These are phyloP conservation scores for Sinelater perroti DNA, from an alignment of 2,888 invertebrate species.

Conservation along the genomic window DNA sequence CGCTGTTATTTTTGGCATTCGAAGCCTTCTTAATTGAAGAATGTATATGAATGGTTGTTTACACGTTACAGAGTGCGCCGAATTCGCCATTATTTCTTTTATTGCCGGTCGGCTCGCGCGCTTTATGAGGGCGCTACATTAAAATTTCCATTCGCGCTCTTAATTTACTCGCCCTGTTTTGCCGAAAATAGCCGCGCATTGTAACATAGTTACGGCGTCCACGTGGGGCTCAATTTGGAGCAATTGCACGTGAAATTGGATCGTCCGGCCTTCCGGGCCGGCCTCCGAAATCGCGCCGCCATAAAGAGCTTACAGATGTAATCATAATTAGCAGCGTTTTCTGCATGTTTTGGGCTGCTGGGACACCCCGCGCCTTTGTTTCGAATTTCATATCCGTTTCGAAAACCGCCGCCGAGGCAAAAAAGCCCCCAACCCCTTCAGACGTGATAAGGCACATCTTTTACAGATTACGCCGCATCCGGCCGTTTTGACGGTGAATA, in stretches of 20 bases:
- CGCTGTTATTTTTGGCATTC: slow-evolving; percentile 43
- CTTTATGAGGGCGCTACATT: slow-evolving; percentile 27
- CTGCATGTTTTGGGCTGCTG: too few relatives aligned
- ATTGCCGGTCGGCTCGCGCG: slow-evolving; percentile 27
- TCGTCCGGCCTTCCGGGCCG: too few relatives aligned
- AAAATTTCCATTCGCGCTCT: slow-evolving; percentile 23
- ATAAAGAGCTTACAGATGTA: too few relatives aligned
- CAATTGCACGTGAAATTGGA: slow-evolving; percentile 19
- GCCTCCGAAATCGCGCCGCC: too few relatives aligned
- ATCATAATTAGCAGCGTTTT: too few relatives aligned
- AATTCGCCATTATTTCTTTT: slow-evolving; percentile 41
- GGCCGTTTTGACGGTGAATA: slow-evolving; percentile 41
- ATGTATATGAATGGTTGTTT: slow-evolving; percentile 43
- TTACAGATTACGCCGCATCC: slow-evolving; percentile 44
- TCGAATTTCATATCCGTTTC: slow-evolving; percentile 38
- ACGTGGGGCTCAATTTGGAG: slow-evolving; percentile 10
- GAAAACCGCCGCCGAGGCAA: slow-evolving; percentile 16
- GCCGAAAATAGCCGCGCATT: slow-evolving; percentile 22
- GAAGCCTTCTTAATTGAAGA: slow-evolving; percentile 43
- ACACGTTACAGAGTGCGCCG: slow-evolving; percentile 39
- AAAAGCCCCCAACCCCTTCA: slow-evolving; percentile 34
- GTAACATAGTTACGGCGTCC: slow-evolving; percentile 1
- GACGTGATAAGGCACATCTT: slow-evolving; percentile 42
- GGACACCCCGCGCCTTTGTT: too few relatives aligned
- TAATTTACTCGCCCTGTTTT: slow-evolving; percentile 26